Percentiles rank a stretch among this genome's conserved stretches.
phyloP scores from a whole-genome alignment of 2,888 invertebrate genomes.

The Trimorus sp. region DNA sequence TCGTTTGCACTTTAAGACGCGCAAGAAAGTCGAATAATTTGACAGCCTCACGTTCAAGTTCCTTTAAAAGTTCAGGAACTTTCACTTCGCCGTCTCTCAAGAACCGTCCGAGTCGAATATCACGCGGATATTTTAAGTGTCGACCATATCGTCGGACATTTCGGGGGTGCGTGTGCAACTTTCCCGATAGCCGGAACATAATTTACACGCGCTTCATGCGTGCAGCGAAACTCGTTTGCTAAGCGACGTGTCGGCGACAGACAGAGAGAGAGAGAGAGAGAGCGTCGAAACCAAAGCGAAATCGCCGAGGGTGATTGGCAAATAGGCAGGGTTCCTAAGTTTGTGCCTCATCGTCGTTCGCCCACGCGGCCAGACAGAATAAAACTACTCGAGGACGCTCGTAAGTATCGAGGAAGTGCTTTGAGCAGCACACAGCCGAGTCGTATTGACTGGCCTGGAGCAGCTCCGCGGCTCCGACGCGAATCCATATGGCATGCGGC shows the following conservation, averaged over 20 bases:
- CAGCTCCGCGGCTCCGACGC: constrained; percentile 32
- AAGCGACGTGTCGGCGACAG: constrained; percentile 12
- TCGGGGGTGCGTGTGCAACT: not conserved
- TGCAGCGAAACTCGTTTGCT: constrained; percentile 32
- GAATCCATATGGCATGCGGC: constrained; percentile 44
- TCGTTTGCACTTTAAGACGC: too few species aligned
- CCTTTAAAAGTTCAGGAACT: too few species aligned
- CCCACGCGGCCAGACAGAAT: constrained; percentile 80
- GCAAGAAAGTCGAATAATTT: too few species aligned
- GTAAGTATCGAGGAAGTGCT: constrained; percentile 79
- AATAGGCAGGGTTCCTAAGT: constrained; percentile 73
- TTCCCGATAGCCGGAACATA: constrained; percentile 10
- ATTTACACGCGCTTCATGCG: constrained; percentile 5
- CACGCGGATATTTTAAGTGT: too few species aligned
- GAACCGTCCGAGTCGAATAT: too few species aligned
- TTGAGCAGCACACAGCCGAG: constrained; percentile 55
- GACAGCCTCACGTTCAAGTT: too few species aligned
- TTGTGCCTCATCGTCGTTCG: constrained; percentile 72
- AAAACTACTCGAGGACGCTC: constrained; percentile 78
- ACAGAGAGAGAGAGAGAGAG: constrained; percentile 63
- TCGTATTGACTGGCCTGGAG: constrained; percentile 61
- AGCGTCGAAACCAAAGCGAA: constrained; percentile 60
- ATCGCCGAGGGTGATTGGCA: constrained; percentile 72
- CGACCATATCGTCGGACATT: not conserved
- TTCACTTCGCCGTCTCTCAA: too few species aligned